Conservation (phyloP, 2,797 vertebrate genomes). For the Siniperca scherzeri region DNA sequence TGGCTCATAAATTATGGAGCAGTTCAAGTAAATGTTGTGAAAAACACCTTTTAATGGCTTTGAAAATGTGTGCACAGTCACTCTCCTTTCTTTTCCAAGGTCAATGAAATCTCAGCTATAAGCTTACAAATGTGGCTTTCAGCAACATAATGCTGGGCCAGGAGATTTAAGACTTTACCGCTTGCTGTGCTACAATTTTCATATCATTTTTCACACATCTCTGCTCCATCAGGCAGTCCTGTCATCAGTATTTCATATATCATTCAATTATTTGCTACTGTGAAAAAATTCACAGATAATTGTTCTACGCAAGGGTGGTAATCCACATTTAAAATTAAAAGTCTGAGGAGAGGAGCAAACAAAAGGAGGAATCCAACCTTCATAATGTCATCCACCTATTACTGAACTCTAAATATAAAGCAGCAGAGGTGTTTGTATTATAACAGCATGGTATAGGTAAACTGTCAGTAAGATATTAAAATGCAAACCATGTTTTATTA, state of each 20-base stretch:
- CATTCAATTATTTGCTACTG: conserved; percentile 62
- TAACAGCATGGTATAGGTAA: background rate
- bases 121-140: conserved; percentile 41
- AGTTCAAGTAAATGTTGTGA: conserved; percentile 31
- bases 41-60: conserved; percentile 22
- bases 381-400: conserved; percentile 1
- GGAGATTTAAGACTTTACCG: conserved; percentile 26
- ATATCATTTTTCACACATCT: conserved; percentile 38
- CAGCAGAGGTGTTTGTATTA: background rate
- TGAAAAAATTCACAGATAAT: conserved; percentile 44
- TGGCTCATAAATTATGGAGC: conserved; percentile 9
- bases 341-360: conserved; percentile 9
- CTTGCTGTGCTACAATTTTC: conserved; percentile 37
- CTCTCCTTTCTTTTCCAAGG: conserved; percentile 42
- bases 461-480: conserved; percentile 5
- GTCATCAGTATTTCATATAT: conserved; percentile 50
- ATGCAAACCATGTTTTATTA: conserved; percentile 18
- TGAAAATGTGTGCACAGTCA: conserved; percentile 1
- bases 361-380: conserved; percentile 34
- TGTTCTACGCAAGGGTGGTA: conserved; percentile 13
- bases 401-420: conserved; percentile 21
- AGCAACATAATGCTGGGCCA: conserved; percentile 7
- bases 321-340: conserved; percentile 44
- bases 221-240: conserved; percentile 24
- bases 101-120: conserved; percentile 29